phyloP scores from a whole-genome alignment of 1,140 invertebrate genomes.

The Heliconius himera region DNA sequence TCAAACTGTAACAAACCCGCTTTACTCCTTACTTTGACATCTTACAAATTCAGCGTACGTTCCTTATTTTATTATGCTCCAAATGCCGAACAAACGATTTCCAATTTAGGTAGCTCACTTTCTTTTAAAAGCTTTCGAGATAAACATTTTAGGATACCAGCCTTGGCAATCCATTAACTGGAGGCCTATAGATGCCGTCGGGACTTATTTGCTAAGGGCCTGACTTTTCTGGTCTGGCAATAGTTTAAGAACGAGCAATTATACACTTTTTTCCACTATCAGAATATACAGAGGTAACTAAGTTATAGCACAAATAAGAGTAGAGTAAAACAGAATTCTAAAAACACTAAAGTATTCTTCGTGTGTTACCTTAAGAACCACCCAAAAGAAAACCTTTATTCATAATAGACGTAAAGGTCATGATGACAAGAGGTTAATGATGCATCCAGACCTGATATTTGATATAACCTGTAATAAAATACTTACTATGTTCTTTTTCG shows the following conservation, averaged over 20 bases:
- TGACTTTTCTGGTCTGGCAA: too few species aligned
- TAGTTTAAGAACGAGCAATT: too few species aligned
- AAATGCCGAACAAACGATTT: slow-evolving; percentile 22
- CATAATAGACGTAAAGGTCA: slow-evolving; percentile 34
- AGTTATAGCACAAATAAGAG: too few species aligned
- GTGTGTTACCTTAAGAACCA: too few species aligned
- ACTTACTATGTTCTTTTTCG: neutral
- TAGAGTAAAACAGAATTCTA: neutral
- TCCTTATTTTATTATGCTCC: slow-evolving; percentile 27
- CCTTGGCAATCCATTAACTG: slow-evolving; percentile 38
- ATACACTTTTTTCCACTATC: too few species aligned
- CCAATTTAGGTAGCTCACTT: slow-evolving; percentile 21
- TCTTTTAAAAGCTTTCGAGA: slow-evolving; percentile 37
- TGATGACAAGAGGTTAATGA: slow-evolving; percentile 31
- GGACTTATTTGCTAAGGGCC: neutral
- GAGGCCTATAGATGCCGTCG: neutral
- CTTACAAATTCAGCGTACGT: slow-evolving; percentile 17
- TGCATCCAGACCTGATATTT: slow-evolving; percentile 22
- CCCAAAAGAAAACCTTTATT: slow-evolving; percentile 19
- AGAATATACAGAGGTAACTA: too few species aligned
- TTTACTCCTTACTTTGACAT: neutral
- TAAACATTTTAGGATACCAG: slow-evolving; percentile 39
- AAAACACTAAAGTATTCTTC: too few species aligned
- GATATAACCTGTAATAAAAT: slow-evolving; percentile 6
- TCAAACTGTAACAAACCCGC: neutral